Evolutionary conservation across 2,888 invertebrate species (phyloP), one percentile per base, ranked within the genome.

Genomic region (Horisme vitalbata): DNA sequence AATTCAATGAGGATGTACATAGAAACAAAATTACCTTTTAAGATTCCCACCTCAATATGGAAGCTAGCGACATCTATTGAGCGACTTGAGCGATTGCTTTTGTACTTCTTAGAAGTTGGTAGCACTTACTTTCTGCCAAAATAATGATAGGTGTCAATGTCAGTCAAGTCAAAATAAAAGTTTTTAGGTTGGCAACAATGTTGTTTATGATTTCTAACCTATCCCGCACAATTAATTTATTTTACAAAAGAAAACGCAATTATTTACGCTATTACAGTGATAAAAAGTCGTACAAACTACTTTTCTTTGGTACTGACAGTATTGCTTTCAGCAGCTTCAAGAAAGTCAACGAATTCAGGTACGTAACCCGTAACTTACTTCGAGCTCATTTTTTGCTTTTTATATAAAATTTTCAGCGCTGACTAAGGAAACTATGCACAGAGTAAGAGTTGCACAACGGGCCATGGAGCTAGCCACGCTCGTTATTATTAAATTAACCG

Each of bases 291-390:
- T 81, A 77, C 48, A 86, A 82, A 61, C 69, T 89, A 9, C 69
- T 97, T 31, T 97, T 97, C 81, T 96, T 97, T 77, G 97, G 97
- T 4, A 94, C 95, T 8, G 97, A 97, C 75, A 87, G 91, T 37
- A 97, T 97, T 83, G 94, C 97, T 0, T 68, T 96, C 12, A 92
- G 92, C 52, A 96, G 95, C 72, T 87, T 97, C 34, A 90, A 91
- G 75, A 89, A 88, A 55, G 90, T 97, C 5, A 89, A 93, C 72
- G 83, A 91, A 49, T 92, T 93, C 68, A 92, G 92, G 95, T 95
- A 33, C 4, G 27, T 50, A 31, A 9, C 10, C 20, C 11, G 26
- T 18, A 18, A 1, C 4, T 18, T 5, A 18, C 18, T 18, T 6
- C 18, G 5, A 18, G 4, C 3, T 15, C 15, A 15, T 18, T 18